Evolutionary conservation across 1,140 invertebrate genomes (phyloP), one percentile per base, ranked within the genome.

Genomic region (Hycleus cichorii): DNA sequence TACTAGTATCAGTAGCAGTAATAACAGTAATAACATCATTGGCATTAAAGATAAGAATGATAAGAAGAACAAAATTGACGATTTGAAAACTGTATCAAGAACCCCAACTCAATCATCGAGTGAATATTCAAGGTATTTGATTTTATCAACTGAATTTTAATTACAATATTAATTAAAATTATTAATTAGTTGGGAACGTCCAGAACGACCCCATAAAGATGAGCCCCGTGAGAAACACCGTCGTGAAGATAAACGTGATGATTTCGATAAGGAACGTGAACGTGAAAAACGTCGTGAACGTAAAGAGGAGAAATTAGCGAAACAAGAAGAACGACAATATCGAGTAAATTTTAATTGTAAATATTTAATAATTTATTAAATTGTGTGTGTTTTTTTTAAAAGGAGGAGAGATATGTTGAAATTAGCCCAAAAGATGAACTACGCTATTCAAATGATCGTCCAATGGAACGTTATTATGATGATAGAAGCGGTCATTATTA

Each of bases 171-270:
- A 45, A 49, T 49, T 11, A 38, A 18, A 24, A 3, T 57, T 42
- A 49, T 54, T 57, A 39, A 43, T 18, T 52, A 49, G 46, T 49
- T 59, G 66, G 42, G 64, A 68, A 48, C 60, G 53, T 51, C 43
- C 47, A 4, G 67, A 68, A 57, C 61, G 65, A 12, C 43, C 39
- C 27, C 45, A 57, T 7, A 59, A 53, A 49, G 70, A 74, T 47
- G 76, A 78, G 39, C 48, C 64, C 1, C 77, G 74, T 64, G 78
- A 80, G 42, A 80, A 79, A 66, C 73, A 76, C 54, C 60, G 75
- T 68, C 77, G 79, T 64, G 78, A 79, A 58, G 72, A 75, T 47
- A 79, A 80, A 63, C 75, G 77, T 40, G 77, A 77, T 18, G 78
- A 77, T 45, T 57, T 50, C 10, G 64, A 70, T 3, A 59, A 62